These are phyloP conservation scores for Apoda limacodes DNA, from an alignment of 2,888 invertebrate genomes.

Conservation along the genomic window DNA sequence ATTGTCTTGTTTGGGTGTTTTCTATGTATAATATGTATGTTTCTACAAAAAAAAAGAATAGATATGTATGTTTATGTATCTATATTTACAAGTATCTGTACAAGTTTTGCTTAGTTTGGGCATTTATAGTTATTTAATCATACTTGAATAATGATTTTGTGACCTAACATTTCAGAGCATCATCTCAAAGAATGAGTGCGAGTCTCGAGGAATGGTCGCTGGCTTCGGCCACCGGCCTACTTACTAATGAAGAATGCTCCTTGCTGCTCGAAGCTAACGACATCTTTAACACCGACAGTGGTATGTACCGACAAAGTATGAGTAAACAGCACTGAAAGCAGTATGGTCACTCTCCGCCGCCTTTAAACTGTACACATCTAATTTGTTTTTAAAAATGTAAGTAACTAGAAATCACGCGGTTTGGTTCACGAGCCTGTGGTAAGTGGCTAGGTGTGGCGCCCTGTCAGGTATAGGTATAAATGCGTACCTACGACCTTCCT, in stretches of 20 bases:
- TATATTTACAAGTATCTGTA: neutral
- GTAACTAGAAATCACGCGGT: no score
- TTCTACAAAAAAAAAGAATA: no score
- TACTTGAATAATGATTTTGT: conserved; percentile 3
- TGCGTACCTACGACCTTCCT: no score
- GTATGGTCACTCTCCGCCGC: neutral
- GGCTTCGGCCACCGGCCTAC: conserved; percentile 62
- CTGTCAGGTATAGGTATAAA: no score
- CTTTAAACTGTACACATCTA: neutral
- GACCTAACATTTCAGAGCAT: conserved; percentile 42
- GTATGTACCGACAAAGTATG: no score
- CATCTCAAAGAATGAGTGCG: conserved; percentile 46
- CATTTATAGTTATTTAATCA: neutral
- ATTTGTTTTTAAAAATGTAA: no score
- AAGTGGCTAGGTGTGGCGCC: no score
- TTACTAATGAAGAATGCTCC: conserved; percentile 56
- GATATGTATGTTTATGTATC: no score
- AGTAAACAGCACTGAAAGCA: no score
- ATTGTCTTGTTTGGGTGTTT: no score
- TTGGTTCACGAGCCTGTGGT: no score
- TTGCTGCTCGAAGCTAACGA: conserved; percentile 56
- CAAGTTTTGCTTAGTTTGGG: neutral
- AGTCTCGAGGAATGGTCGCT: conserved; percentile 46
- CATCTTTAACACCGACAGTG: conserved; percentile 44
- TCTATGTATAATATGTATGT: no score